Base-by-base conservation (phyloP, 2,888 invertebrate species). In the Xestia rhomboidea region DNA sequence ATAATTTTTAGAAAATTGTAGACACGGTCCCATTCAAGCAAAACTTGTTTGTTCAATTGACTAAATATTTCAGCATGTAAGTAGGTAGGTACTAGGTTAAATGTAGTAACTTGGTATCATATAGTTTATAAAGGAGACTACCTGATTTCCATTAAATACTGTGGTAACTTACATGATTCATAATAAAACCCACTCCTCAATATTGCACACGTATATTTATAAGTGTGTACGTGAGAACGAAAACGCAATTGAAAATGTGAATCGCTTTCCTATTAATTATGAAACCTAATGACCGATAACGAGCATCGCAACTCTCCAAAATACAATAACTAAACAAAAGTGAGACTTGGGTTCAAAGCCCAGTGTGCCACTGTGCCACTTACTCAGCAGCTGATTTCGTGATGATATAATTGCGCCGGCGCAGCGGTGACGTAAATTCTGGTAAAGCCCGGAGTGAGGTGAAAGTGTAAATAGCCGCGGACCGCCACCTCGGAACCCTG, bases 361-460 rank as follows among this genome's bases (percentile, higher is more conserved):
- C 87, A 88, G 86, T 91, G 90, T 89, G 89, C 90, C 90, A 90
- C 88, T 92, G 92, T 92, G 92, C 93, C 89, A 93, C 91, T 93
- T 93, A 92, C 86, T 88, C 86, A 90, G 89, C 93, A 93, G 93
- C 93, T 94, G 93, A 94, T 94, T 94, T 93, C 93, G 90, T 92
- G 93, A 94, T 95, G 95, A 95, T 94, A 95, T 95, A 95, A 95
- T 95, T 95, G 93, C 90, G 88, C 86, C 81, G 89, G 86, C 88
- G 86, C 63, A 79, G 82, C 80, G 90, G 81, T 95, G 95, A 95
- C 95, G 95, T 94, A 94, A 95, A 94, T 88, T 89, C 90, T 91
- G 90, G 93, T 94, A 95, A 93, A 92, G 92, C 90, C 90, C 92
- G 89, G 66, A 83, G 88, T 87, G 90, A 90, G 90, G 95, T 94